Percentiles rank a stretch among this genome's conserved stretches.
Evolutionary conservation across 2,113 vertebrate species (phyloP).

Genomic region (Trematomus loennbergii): DNA sequence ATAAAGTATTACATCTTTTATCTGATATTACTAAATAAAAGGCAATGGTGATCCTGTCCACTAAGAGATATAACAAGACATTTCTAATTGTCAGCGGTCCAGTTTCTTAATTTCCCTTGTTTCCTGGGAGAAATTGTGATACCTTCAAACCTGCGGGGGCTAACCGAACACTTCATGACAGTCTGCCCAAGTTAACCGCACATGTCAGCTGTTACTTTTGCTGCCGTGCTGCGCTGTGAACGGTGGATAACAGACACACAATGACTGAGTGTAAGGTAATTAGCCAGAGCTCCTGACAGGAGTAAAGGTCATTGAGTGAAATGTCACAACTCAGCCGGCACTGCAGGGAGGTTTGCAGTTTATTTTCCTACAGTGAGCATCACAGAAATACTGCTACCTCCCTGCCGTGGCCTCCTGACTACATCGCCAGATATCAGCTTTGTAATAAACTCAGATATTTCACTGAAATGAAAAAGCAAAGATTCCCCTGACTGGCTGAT

Average conservation of each 20-base stretch:
- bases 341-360: background rate
- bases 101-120: background rate
- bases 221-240: constrained; percentile 3
- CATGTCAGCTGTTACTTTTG: constrained; percentile 40
- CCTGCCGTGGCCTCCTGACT: constrained; percentile 32
- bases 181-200: constrained; percentile 24
- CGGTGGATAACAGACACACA: constrained; percentile 56
- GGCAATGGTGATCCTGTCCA: background rate
- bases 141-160: background rate
- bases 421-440: constrained; percentile 44
- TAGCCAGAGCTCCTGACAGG: constrained; percentile 50
- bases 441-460: constrained; percentile 74
- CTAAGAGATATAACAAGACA: background rate
- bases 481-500: constrained; percentile 67
- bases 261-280: constrained; percentile 69
- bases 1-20: too few species aligned
- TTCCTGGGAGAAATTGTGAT: constrained; percentile 1
- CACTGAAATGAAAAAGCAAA: constrained; percentile 58
- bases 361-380: constrained; percentile 11
- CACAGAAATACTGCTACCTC: background rate
- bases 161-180: constrained; percentile 17
- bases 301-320: constrained; percentile 66
- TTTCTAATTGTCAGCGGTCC: background rate
- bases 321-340: constrained; percentile 64
- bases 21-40: background rate